Base-by-base conservation (phyloP, 2,888 invertebrate genomes). In the Lycia hirtaria region DNA sequence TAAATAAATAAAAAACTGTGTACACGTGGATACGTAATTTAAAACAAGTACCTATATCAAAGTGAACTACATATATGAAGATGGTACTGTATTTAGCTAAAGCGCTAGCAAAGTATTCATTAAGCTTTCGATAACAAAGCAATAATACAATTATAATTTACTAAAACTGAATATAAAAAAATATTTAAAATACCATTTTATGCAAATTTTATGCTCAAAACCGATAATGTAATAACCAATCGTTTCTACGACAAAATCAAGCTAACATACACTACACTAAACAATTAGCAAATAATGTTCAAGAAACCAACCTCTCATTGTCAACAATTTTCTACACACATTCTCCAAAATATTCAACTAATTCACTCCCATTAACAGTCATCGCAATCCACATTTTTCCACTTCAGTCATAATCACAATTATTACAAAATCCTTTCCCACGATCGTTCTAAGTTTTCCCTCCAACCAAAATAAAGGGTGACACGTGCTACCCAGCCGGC, bases 381-480 rank as follows among this genome's bases (percentile, higher is more conserved):
- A 69, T 63, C 52, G 63, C 63, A 70, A 54, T 61, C 66, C 73
- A 74, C 72, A 72, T 71, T 62, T 40, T 44, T 56, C 14, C 81
- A 83, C 83, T 76, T 72, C 74, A 26, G 10, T 6, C 22, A 0
- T 5, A 76, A 68, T 73, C 73, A 75, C 76, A 68, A 32, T 12
- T 56, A 28, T 59, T 59, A 54, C 44, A 59, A 56, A 49, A 50
- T 43, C 48, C 60, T 58, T 71, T 67, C 58, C 62, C 56, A 55
- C 57, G 65, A 60, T 68, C 78, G 74, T 64, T 72, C 65, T 70
- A 88, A 88, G 78, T 88, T 88, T 88, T 86, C 84, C 87, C 85
- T 81, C 84, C 83, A 74, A 80, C 70, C 61, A 17, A 54, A 50
- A 6, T 56, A 43, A 38, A 33, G 44, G 38, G 50, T 43, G 40